Conservation (phyloP, 2,797 vertebrate genomes). For the Dendrocincla tyrannina region DNA sequence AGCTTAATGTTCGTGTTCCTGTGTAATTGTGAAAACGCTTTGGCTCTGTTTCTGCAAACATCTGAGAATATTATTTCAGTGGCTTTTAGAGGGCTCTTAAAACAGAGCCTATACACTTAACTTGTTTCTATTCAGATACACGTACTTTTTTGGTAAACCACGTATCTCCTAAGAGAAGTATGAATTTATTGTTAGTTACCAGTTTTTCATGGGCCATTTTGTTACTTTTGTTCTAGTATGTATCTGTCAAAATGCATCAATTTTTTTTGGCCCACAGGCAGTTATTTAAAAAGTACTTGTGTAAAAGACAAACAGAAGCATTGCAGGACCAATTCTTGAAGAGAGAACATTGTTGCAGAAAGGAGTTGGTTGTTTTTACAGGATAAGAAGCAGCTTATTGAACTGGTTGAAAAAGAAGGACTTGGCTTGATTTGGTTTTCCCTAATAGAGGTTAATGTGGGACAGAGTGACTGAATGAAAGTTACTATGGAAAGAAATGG, state of each 20-base stretch:
- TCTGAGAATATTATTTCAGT: background rate
- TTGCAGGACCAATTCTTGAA: background rate
- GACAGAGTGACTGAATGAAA: background rate
- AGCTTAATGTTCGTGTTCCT: background rate
- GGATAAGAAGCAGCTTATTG: background rate
- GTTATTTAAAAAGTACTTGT: background rate
- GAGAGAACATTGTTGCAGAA: background rate
- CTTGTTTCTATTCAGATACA: background rate
- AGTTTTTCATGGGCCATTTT: background rate
- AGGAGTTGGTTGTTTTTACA: background rate
- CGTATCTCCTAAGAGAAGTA: background rate
- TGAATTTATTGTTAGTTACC: background rate
- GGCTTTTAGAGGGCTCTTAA: background rate
- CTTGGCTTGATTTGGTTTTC: background rate
- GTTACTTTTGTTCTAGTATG: background rate
- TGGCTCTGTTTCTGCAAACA: background rate
- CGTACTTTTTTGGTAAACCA: background rate
- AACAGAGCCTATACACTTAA: background rate
- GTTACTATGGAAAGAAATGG: background rate
- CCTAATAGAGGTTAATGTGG: background rate
- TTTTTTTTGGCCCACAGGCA: background rate
- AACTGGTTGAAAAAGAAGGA: background rate
- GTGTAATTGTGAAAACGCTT: background rate
- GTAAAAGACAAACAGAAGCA: background rate
- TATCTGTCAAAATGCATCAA: background rate